Percentiles rank a stretch among this genome's conserved stretches.
These are phyloP conservation scores for Didymodactylos carnosus DNA, from an alignment of 2,888 invertebrate species.

Conservation along the genomic window DNA sequence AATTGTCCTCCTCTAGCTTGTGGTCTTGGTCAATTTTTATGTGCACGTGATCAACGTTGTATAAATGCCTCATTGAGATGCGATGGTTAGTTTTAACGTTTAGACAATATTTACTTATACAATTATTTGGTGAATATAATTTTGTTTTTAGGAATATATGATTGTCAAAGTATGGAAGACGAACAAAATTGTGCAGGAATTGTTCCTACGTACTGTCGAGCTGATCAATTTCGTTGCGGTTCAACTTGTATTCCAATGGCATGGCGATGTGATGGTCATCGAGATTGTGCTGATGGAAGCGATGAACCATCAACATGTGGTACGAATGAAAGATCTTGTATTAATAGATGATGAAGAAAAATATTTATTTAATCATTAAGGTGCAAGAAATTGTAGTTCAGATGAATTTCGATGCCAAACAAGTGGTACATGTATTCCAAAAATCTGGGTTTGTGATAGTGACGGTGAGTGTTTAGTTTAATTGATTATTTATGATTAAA, in stretches of 20 bases:
- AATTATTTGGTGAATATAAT: neutral
- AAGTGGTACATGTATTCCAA: conserved; percentile 20
- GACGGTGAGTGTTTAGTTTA: conserved; percentile 12
- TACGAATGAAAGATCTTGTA: conserved; percentile 22
- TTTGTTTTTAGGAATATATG: neutral
- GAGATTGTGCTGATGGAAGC: conserved; percentile 68
- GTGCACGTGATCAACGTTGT: neutral
- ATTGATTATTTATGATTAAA: neutral
- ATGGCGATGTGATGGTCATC: conserved; percentile 20
- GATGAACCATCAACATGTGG: conserved; percentile 72
- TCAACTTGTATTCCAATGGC: neutral
- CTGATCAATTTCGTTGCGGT: conserved; percentile 6
- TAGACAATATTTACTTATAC: neutral
- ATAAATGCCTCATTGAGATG: conserved; percentile 4
- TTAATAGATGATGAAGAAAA: neutral
- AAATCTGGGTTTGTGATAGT: conserved; percentile 24
- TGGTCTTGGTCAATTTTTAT: conserved; percentile 4
- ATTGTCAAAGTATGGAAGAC: conserved; percentile 4
- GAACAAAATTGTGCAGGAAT: conserved; percentile 4
- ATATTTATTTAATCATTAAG: neutral
- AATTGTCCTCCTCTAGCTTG: conserved; percentile 4
- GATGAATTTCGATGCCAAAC: neutral
- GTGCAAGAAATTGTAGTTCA: neutral
- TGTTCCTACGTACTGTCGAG: neutral
- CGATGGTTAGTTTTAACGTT: conserved; percentile 1